Evolutionary conservation across 2,888 invertebrate species (phyloP).

Genomic region (Scaptomyza flava): DNA sequence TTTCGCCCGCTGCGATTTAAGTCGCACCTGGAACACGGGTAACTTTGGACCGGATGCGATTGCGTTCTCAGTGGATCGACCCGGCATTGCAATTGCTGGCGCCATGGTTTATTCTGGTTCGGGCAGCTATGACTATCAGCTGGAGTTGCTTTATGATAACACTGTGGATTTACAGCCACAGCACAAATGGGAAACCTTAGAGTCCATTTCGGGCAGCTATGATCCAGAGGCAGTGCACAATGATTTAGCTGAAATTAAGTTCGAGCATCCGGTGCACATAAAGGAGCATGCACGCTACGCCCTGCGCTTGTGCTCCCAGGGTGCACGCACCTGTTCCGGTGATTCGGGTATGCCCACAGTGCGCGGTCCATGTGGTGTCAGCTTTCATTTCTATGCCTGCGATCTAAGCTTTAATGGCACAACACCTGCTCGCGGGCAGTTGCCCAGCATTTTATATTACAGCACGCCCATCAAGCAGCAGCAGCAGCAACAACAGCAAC

Average conservation of each 20-base stretch:
- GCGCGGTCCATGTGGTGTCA: slow-evolving; percentile 96
- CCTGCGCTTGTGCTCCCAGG: slow-evolving; percentile 93
- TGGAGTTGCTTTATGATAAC: slow-evolving; percentile 93
- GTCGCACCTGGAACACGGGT: slow-evolving; percentile 98
- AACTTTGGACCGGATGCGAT: slow-evolving; percentile 98
- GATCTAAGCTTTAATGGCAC: slow-evolving; percentile 98
- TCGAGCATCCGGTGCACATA: slow-evolving; percentile 93
- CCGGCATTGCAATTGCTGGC: slow-evolving; percentile 95
- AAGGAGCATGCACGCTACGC: slow-evolving; percentile 97
- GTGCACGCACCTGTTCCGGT: slow-evolving; percentile 96
- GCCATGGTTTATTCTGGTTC: slow-evolving; percentile 95
- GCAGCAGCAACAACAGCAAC: slow-evolving; percentile 31
- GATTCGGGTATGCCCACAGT: slow-evolving; percentile 95
- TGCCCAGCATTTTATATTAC: slow-evolving; percentile 94
- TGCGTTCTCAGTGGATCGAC: slow-evolving; percentile 95
- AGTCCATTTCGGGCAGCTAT: slow-evolving; percentile 92
- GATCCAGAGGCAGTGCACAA: slow-evolving; percentile 93
- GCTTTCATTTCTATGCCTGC: slow-evolving; percentile 95
- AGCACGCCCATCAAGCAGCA: slow-evolving; percentile 83
- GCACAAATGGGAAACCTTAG: slow-evolving; percentile 95
- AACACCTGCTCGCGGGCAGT: slow-evolving; percentile 96
- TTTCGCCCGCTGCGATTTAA: slow-evolving; percentile 95
- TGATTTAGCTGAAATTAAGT: slow-evolving; percentile 95
- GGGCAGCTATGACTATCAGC: slow-evolving; percentile 94
- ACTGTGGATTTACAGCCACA: slow-evolving; percentile 85